Evolutionary conservation across 2,888 invertebrate species (phyloP).

Genomic region (Sinhomidia bicolor): DNA sequence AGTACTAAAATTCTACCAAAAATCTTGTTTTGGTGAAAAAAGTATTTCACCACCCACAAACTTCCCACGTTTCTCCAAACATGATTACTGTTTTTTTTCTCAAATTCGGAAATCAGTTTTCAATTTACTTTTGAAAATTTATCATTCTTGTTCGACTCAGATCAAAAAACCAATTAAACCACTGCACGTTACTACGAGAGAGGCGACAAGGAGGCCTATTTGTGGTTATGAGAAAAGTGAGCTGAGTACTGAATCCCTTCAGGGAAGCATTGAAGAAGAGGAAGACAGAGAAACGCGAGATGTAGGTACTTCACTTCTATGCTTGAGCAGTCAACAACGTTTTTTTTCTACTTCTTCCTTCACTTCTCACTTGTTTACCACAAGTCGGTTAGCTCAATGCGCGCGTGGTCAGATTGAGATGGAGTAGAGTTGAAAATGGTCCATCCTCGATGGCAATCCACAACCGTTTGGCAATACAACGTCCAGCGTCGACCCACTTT

Average conservation of each 20-base stretch:
- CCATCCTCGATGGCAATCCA: constrained; percentile 73
- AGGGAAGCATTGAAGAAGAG: constrained; percentile 24
- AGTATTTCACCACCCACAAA: constrained; percentile 17
- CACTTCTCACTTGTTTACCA: background rate
- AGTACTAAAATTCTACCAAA: background rate
- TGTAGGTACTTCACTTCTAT: background rate
- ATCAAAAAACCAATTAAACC: constrained; percentile 69
- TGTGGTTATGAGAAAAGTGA: constrained; percentile 67
- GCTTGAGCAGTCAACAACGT: background rate
- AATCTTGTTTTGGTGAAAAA: background rate
- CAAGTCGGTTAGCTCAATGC: background rate
- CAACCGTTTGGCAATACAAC: constrained; percentile 72
- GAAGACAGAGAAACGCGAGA: constrained; percentile 40
- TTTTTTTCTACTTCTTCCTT: constrained; percentile 37
- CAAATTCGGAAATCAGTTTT: background rate
- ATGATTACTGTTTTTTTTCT: background rate
- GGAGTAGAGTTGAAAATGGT: constrained; percentile 70
- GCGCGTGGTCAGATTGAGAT: constrained; percentile 70
- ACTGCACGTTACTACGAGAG: background rate
- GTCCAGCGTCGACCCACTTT: constrained; percentile 79
- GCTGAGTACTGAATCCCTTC: constrained; percentile 59
- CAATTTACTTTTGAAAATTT: background rate
- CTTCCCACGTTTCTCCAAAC: background rate
- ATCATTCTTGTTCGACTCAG: background rate
- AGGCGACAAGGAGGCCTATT: constrained; percentile 62